Percentiles rank a stretch among this genome's conserved stretches.
Evolutionary conservation across 2,888 invertebrate species (phyloP).

Genomic region (Nipponacmea schrenckii): DNA sequence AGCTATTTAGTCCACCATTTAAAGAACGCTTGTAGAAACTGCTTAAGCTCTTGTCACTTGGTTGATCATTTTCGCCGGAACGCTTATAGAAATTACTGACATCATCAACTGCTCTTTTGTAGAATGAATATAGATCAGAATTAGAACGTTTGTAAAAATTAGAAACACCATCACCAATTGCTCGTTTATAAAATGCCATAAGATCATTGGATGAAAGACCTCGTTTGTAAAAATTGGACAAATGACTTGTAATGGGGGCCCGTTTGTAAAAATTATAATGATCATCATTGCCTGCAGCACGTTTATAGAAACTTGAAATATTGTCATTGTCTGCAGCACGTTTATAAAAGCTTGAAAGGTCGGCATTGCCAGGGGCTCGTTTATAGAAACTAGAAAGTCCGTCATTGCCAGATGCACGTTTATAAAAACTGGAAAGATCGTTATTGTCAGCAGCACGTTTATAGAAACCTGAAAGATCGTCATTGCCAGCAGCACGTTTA

Average conservation of each 20-base stretch:
- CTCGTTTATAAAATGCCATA: conserved; percentile 11
- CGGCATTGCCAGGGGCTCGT: neutral
- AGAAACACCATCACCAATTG: neutral
- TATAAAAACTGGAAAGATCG: conserved; percentile 15
- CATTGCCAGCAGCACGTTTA: neutral
- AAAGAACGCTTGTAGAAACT: conserved; percentile 22
- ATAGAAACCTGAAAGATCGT: conserved; percentile 15
- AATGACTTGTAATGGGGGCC: neutral
- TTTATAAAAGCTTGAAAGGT: conserved; percentile 20
- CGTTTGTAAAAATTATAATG: conserved; percentile 20
- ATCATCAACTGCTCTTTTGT: conserved; percentile 18
- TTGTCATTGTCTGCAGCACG: conserved; percentile 9
- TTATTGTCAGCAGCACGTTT: neutral
- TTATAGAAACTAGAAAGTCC: conserved; percentile 17
- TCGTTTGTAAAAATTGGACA: conserved; percentile 24
- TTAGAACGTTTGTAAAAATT: conserved; percentile 13
- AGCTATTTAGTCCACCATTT: conserved; percentile 13
- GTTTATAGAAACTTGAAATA: conserved; percentile 21
- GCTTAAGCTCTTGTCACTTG: conserved; percentile 1
- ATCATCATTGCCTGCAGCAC: neutral
- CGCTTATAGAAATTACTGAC: conserved; percentile 18
- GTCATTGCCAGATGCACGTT: conserved; percentile 10
- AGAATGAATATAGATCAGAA: neutral
- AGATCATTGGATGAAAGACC: neutral
- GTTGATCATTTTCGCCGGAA: conserved; percentile 6